These are phyloP conservation scores for Turnix velox DNA, from an alignment of 2,113 vertebrate genomes.

Conservation along the genomic window DNA sequence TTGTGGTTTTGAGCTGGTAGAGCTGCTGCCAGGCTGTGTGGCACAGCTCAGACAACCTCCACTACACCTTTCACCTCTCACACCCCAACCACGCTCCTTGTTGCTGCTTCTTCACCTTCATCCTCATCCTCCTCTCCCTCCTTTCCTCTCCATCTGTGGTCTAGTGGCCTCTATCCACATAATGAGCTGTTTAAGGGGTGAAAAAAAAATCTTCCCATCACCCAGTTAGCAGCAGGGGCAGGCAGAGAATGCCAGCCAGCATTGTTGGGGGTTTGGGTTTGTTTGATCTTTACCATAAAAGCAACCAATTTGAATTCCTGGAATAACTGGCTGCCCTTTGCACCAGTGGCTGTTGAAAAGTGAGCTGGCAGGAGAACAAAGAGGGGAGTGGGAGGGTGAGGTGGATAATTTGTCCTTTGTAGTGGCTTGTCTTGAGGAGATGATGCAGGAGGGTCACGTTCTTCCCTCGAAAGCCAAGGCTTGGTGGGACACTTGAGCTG, in stretches of 20 bases:
- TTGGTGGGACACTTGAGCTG: rapidly evolving
- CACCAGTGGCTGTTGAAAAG: neutral
- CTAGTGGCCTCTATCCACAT: neutral
- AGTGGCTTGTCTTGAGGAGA: neutral
- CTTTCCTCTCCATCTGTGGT: neutral
- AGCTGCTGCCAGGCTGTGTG: neutral
- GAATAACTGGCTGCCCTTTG: conserved; percentile 38
- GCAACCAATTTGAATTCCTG: conserved; percentile 27
- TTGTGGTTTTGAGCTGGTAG: neutral
- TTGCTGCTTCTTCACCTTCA: neutral
- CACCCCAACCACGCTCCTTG: neutral
- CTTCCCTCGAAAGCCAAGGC: neutral
- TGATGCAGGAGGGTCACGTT: neutral
- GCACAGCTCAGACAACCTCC: rapidly evolving
- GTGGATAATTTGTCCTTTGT: neutral
- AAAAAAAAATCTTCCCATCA: neutral
- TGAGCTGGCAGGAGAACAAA: conserved; percentile 17
- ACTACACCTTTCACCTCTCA: neutral
- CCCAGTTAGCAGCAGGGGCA: neutral
- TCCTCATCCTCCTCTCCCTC: neutral
- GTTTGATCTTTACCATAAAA: conserved; percentile 50
- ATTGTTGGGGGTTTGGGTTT: neutral
- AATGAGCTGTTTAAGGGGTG: neutral
- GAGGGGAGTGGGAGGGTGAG: neutral
- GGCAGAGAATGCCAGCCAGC: neutral